Evolutionary conservation across 2,888 invertebrate species (phyloP).

Genomic region (Acanthosepion esculentum): DNA sequence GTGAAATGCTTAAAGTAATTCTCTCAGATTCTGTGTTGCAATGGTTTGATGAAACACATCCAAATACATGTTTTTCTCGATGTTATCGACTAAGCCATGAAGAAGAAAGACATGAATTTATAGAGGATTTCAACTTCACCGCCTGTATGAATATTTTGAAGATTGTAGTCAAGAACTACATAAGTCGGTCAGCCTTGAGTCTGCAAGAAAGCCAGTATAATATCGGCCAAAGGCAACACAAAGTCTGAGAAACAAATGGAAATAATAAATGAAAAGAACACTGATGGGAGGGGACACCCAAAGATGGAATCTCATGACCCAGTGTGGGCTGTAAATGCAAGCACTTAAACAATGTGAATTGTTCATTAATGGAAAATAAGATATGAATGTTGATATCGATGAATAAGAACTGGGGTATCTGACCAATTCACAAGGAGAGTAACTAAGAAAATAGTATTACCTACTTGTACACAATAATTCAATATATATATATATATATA

Average conservation of each 20-base stretch:
- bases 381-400: too few species aligned
- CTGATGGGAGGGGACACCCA: too few species aligned
- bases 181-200: neutral
- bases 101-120: conserved; percentile 71
- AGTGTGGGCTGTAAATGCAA: too few species aligned
- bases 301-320: too few species aligned
- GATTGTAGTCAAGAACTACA: conserved; percentile 80
- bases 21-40: conserved; percentile 54
- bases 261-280: neutral
- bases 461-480: too few species aligned
- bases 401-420: too few species aligned
- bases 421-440: too few species aligned
- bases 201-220: conserved; percentile 68
- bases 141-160: conserved; percentile 89
- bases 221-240: conserved; percentile 60
- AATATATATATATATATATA: too few species aligned
- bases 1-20: too few species aligned
- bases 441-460: too few species aligned
- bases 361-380: too few species aligned
- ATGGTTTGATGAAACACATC: conserved; percentile 76
- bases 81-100: conserved; percentile 83
- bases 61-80: conserved; percentile 87
- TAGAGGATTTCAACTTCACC: conserved; percentile 91
- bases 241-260: conserved; percentile 1
- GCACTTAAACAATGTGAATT: too few species aligned